Evolutionary conservation across 2,888 invertebrate genomes (phyloP), one percentile per base, ranked within the genome.

Genomic region (Perdita meconis): DNA sequence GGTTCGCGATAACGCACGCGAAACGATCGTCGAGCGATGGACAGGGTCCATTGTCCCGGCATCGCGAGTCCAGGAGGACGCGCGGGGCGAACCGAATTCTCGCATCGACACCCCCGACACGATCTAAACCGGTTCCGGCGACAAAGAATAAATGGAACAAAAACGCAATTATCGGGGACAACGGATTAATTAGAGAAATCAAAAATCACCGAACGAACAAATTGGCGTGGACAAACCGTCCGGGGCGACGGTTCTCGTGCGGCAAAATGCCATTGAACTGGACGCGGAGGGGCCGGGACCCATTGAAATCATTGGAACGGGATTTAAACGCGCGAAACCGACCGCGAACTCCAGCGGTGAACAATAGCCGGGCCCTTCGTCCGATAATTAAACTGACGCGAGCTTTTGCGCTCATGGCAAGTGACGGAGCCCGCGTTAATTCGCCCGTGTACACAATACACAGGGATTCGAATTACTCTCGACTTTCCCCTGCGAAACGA

Each of bases 341-440:
- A 69, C 73, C 66, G 71, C 70, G 72, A 66, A 75, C 70, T 75
- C 51, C 65, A 66, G 34, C 36, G 51, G 6, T 51, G 78, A 67
- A 84, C 84, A 84, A 84, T 85, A 74, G 78, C 66, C 36, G 55
- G 73, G 57, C 78, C 83, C 85, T 83, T 85, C 85, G 85, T 71
- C 71, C 85, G 73, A 84, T 84, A 84, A 84, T 84, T 84, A 85
- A 84, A 84, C 85, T 83, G 84, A 85, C 85, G 80, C 83, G 78
- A 65, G 86, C 85, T 83, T 85, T 83, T 78, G 76, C 78, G 71
- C 81, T 64, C 68, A 83, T 51, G 78, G 80, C 78, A 80, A 85
- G 74, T 83, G 83, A 85, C 83, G 85, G 78, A 85, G 85, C 80
- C 47, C 75, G 78, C 78, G 83, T 84, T 85, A 85, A 85, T 83